Evolutionary conservation across 2,113 vertebrate species (phyloP).

Genomic region (Dicerorhinus sumatrensis): DNA sequence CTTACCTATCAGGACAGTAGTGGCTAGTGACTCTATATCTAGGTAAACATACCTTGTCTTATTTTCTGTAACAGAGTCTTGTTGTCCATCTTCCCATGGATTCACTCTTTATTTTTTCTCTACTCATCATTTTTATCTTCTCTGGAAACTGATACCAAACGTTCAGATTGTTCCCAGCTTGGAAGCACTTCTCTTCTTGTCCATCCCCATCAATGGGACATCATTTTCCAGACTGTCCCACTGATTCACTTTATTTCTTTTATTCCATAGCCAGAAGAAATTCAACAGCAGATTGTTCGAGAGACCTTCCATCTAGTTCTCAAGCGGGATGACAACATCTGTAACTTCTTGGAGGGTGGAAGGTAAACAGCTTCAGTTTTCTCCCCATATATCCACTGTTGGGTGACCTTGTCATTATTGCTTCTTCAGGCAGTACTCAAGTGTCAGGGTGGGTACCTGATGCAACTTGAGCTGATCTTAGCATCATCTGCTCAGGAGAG

Average conservation of each 20-base stretch:
- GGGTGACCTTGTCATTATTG: not conserved
- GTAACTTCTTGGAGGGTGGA: conserved; percentile 96
- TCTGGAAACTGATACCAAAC: not conserved
- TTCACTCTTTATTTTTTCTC: not conserved
- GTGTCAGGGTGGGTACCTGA: not conserved
- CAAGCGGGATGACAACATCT: conserved; percentile 96
- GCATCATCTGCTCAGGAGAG: not conserved
- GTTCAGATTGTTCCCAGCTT: not conserved
- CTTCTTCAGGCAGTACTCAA: not conserved
- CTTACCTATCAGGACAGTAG: not conserved
- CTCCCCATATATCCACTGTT: not conserved
- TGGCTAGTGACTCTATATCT: not conserved
- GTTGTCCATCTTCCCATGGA: not conserved
- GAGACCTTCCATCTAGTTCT: conserved; percentile 97
- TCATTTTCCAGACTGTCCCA: not conserved
- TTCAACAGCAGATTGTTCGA: conserved; percentile 96
- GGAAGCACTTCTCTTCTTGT: not conserved
- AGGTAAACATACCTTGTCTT: not conserved
- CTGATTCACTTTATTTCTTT: not conserved
- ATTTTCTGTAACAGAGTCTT: not conserved
- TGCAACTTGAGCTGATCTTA: not conserved
- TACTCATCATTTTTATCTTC: not conserved
- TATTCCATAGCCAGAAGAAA: conserved; percentile 91
- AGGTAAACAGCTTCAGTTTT: conserved; percentile 85
- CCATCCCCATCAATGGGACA: not conserved